These are phyloP conservation scores for Vanacampus margaritifer DNA, from an alignment of 2,113 vertebrate genomes.

Conservation along the genomic window DNA sequence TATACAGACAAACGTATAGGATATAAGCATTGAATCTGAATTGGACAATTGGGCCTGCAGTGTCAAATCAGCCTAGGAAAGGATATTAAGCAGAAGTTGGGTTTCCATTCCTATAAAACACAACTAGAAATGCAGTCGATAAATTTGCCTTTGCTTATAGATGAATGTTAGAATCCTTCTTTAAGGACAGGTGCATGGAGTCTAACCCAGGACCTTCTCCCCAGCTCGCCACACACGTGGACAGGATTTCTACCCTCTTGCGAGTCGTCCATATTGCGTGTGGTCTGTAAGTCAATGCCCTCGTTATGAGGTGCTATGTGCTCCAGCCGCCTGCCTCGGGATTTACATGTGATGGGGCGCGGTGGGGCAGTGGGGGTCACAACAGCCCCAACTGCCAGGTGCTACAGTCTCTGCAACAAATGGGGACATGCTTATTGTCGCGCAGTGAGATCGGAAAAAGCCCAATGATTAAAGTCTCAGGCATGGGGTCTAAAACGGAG, in stretches of 20 bases:
- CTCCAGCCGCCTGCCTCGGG: slow-evolving; percentile 46
- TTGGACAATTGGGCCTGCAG: background rate
- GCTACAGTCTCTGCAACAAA: slow-evolving; percentile 18
- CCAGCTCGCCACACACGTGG: slow-evolving; percentile 12
- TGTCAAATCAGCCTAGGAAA: background rate
- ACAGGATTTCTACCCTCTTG: slow-evolving; percentile 29
- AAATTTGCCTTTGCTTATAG: background rate
- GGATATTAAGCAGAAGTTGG: background rate
- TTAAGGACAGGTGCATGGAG: slow-evolving; percentile 37
- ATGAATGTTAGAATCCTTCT: background rate
- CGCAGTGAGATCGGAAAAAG: slow-evolving; percentile 9
- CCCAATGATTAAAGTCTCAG: slow-evolving; percentile 14
- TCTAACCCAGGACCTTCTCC: slow-evolving; percentile 21
- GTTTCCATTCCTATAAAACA: background rate
- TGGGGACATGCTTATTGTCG: slow-evolving; percentile 51
- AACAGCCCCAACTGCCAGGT: slow-evolving; percentile 65
- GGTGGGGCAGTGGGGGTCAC: slow-evolving; percentile 6
- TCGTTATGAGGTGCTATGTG: slow-evolving; percentile 63
- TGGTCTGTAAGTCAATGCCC: slow-evolving; percentile 70
- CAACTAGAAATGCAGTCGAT: background rate
- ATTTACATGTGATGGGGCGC: slow-evolving; percentile 45
- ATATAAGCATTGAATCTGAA: background rate
- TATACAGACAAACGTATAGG: background rate
- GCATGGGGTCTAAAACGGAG: background rate
- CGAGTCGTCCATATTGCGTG: slow-evolving; percentile 46